Percentiles rank a stretch among this genome's conserved stretches.
Conservation (phyloP, 2,888 invertebrate species). For the Stenoptilia bipunctidactyla region DNA sequence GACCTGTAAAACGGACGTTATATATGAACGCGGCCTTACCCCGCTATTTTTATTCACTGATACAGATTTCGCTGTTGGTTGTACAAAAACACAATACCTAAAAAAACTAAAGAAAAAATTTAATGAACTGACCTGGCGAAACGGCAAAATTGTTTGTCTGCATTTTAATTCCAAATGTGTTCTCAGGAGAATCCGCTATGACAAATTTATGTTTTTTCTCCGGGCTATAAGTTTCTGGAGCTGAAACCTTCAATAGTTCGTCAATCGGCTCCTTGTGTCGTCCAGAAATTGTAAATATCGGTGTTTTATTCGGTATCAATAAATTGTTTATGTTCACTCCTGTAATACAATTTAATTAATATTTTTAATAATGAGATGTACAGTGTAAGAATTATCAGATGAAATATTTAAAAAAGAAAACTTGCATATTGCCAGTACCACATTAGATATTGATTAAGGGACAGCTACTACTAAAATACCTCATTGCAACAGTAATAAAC, state of each 20-base stretch:
- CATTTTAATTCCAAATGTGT: slow-evolving; percentile 80
- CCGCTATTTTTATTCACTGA: too few species aligned
- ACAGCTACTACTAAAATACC: too few species aligned
- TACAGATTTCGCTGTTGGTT: too few species aligned
- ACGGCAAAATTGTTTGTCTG: slow-evolving; percentile 74
- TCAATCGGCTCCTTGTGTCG: slow-evolving; percentile 82
- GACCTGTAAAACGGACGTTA: too few species aligned
- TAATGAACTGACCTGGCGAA: slow-evolving; percentile 72
- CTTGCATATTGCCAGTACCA: too few species aligned
- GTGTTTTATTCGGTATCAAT: slow-evolving; percentile 83
- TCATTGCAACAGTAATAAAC: too few species aligned
- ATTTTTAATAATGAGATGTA: neutral
- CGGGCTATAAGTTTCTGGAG: slow-evolving; percentile 81
- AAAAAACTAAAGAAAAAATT: too few species aligned
- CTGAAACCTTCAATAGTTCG: slow-evolving; percentile 82
- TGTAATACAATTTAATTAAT: slow-evolving; percentile 53
- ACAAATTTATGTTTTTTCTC: slow-evolving; percentile 70
- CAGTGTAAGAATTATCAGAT: too few species aligned
- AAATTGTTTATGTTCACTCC: slow-evolving; percentile 91
- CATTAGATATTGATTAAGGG: too few species aligned
- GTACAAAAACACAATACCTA: too few species aligned
- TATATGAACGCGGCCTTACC: too few species aligned
- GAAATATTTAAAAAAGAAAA: too few species aligned
- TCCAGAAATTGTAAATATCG: slow-evolving; percentile 89
- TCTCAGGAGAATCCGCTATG: slow-evolving; percentile 77